These are phyloP conservation scores for Eulemur albifrons DNA, from an alignment of 2,797 vertebrate genomes.

Conservation along the genomic window DNA sequence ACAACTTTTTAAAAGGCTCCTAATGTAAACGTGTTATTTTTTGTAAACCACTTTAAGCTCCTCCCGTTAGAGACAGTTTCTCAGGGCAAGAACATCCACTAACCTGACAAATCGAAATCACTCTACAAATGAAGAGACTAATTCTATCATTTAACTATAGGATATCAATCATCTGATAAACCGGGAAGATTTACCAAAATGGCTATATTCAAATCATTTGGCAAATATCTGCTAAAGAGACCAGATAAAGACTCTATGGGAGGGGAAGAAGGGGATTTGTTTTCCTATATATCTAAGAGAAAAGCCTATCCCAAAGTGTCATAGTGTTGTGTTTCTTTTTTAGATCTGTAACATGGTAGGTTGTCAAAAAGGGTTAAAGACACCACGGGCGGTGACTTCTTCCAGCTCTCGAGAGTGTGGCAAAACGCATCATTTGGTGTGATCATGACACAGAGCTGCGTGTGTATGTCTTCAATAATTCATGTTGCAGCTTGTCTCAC, in stretches of 20 bases:
- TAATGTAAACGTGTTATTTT: neutral
- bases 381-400: slow-evolving; percentile 74
- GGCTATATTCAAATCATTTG: neutral
- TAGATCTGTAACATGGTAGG: slow-evolving; percentile 73
- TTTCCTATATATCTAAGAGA: neutral
- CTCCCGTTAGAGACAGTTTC: neutral
- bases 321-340: slow-evolving; percentile 28
- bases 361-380: slow-evolving; percentile 84
- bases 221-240: slow-evolving; percentile 10
- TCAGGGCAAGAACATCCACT: neutral
- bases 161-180: slow-evolving; percentile 33
- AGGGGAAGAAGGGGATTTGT: neutral
- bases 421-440: slow-evolving; percentile 82
- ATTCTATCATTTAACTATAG: slow-evolving; percentile 38
- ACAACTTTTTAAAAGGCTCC: slow-evolving; percentile 5
- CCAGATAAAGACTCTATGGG: slow-evolving; percentile 45
- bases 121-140: slow-evolving; percentile 12
- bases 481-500: slow-evolving; percentile 91
- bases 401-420: slow-evolving; percentile 79
- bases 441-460: slow-evolving; percentile 85
- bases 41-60: slow-evolving; percentile 18
- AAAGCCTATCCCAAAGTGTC: slow-evolving; percentile 31
- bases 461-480: slow-evolving; percentile 89
- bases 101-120: slow-evolving; percentile 30
- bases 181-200: slow-evolving; percentile 44